phyloP scores from a whole-genome alignment of 2,113 vertebrate genomes.

The Plectropomus leopardus region DNA sequence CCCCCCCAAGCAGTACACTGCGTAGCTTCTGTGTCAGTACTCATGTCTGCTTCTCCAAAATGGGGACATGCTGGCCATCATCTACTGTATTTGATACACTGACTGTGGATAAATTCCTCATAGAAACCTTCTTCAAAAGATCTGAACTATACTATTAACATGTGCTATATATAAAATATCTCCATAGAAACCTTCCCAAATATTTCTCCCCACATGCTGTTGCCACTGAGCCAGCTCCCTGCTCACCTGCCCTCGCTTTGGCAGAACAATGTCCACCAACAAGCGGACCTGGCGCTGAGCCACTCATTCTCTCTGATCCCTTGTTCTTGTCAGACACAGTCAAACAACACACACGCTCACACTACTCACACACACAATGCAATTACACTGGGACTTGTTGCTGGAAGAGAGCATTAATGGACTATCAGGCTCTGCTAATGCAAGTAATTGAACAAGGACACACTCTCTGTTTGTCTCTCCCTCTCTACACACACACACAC shows the following conservation, averaged over 20 bases:
- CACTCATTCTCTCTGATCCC: conserved; percentile 46
- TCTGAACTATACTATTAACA: neutral
- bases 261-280: conserved; percentile 6
- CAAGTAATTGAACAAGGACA: conserved; percentile 5
- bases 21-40: too few species aligned
- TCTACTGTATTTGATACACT: too few species aligned
- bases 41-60: too few species aligned
- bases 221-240: neutral
- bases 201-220: neutral
- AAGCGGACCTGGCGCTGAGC: conserved; percentile 29
- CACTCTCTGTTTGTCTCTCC: neutral
- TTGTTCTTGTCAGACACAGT: conserved; percentile 17
- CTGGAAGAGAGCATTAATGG: neutral
- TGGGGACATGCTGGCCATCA: too few species aligned
- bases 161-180: neutral
- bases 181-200: neutral
- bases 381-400: neutral
- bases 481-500: neutral
- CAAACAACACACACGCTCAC: neutral
- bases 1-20: too few species aligned
- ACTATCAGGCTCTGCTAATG: neutral
- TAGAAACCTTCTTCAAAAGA: too few species aligned
- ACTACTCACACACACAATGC: neutral
- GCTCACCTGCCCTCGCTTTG: conserved; percentile 5
- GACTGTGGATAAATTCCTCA: too few species aligned